These are phyloP conservation scores for Phalacrocorax pelagicus DNA, from an alignment of 2,113 vertebrate species.

Conservation along the genomic window DNA sequence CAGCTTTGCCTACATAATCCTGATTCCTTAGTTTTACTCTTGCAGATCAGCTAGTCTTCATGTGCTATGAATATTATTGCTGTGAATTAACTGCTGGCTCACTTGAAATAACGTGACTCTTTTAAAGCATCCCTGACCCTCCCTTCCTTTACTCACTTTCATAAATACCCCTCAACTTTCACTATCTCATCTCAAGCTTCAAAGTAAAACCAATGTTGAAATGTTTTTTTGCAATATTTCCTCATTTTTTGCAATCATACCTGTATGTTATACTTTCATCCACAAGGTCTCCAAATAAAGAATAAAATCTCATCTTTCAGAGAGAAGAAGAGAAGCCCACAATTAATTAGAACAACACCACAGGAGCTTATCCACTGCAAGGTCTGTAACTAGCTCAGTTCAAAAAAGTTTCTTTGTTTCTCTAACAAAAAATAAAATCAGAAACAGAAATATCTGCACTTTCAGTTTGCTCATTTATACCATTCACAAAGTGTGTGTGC, in stretches of 20 bases:
- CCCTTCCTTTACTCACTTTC: neutral
- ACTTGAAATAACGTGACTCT: neutral
- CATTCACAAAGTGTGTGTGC: neutral
- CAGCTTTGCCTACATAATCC: neutral
- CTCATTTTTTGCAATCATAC: neutral
- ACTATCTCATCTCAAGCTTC: neutral
- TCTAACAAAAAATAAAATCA: neutral
- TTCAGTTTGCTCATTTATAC: neutral
- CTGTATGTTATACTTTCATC: neutral
- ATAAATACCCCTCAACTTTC: neutral
- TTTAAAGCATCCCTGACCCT: neutral
- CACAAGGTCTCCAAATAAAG: neutral
- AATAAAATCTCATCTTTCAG: neutral
- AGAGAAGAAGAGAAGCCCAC: neutral
- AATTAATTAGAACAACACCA: neutral
- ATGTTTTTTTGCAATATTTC: neutral
- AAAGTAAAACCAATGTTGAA: fast-evolving
- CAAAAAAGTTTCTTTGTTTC: neutral
- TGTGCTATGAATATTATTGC: neutral
- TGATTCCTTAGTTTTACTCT: neutral
- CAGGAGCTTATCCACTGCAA: neutral
- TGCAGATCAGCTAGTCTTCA: neutral
- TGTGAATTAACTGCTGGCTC: neutral
- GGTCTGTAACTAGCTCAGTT: neutral
- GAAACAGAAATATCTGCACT: neutral